These are phyloP conservation scores for Aotus griseimembra DNA, from an alignment of 2,797 vertebrate species.

Conservation along the genomic window DNA sequence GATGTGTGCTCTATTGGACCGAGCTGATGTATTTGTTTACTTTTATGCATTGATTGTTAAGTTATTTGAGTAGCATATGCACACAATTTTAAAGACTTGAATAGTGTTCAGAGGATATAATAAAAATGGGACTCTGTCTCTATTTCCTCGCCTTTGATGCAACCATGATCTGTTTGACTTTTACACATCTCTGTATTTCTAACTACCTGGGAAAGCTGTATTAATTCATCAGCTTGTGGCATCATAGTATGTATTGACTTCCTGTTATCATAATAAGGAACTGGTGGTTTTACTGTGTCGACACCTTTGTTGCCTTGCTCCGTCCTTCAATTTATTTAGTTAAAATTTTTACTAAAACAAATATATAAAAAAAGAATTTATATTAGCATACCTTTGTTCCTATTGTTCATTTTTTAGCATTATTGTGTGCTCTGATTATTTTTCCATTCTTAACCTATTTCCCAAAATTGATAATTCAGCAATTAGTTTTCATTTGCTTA, in stretches of 20 bases:
- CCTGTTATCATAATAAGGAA: not conserved
- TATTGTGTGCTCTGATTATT: not conserved
- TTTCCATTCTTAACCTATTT: not conserved
- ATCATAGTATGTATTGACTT: not conserved
- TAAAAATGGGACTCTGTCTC: not conserved
- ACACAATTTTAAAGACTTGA: not conserved
- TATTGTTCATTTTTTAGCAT: not conserved
- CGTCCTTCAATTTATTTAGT: not conserved
- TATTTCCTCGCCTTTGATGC: not conserved
- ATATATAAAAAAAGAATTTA: not conserved
- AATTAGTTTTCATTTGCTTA: not conserved
- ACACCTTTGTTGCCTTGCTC: not conserved
- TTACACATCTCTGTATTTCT: not conserved
- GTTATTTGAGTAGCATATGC: not conserved
- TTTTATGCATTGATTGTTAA: not conserved
- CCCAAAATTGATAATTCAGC: not conserved
- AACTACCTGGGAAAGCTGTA: not conserved
- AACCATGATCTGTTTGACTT: not conserved
- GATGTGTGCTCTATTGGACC: not conserved
- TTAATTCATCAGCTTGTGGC: not conserved
- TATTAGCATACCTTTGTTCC: accelerated
- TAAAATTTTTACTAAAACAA: not conserved
- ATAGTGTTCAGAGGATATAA: not conserved
- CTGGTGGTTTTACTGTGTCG: not conserved
- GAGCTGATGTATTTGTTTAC: not conserved